Conservation (phyloP, 1,140 invertebrate genomes). For the Cotesia vestalis region DNA sequence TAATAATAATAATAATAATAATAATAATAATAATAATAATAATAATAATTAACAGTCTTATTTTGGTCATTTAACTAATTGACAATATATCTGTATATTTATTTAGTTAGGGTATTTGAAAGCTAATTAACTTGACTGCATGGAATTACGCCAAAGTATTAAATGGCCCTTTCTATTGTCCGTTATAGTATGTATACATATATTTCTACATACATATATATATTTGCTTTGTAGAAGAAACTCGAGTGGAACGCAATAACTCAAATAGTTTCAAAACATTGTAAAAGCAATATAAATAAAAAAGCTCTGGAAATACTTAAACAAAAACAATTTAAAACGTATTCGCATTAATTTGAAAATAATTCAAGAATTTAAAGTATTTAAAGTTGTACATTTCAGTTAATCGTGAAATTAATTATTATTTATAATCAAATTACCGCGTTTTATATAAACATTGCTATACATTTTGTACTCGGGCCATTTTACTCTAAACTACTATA, state of each 20-base stretch:
- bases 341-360: constrained; percentile 13
- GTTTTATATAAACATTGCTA: background rate
- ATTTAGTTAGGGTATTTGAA: constrained; percentile 8
- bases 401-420: no score
- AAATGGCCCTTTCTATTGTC: constrained; percentile 15
- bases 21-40: constrained; percentile 7
- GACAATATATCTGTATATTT: background rate
- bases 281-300: background rate
- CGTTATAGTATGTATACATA: no score
- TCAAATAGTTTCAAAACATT: constrained; percentile 23
- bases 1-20: background rate
- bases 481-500: constrained; percentile 5
- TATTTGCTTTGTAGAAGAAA: constrained; percentile 22
- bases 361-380: constrained; percentile 7
- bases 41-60: constrained; percentile 22
- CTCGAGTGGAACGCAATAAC: constrained; percentile 12
- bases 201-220: background rate
- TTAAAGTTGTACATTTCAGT: background rate
- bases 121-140: constrained; percentile 7
- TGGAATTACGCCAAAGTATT: constrained; percentile 9
- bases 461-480: constrained; percentile 27
- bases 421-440: no score
- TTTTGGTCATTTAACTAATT: background rate
- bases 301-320: background rate
- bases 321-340: constrained; percentile 3